These are phyloP conservation scores for Desmophyllum pertusum DNA, from an alignment of 92 coral and sea anemone species.

Conservation along the genomic window DNA sequence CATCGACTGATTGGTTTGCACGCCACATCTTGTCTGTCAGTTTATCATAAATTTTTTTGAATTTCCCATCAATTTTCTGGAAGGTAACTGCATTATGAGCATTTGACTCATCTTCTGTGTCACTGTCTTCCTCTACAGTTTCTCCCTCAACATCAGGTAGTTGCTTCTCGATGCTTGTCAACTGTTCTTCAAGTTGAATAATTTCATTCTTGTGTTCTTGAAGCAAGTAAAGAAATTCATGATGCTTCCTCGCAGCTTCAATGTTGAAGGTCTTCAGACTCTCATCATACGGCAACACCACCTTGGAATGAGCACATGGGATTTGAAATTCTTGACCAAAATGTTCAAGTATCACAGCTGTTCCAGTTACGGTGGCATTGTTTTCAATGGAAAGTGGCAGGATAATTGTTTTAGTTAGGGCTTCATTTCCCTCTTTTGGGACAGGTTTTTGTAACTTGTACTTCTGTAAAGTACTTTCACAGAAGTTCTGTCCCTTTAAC, in stretches of 20 bases:
- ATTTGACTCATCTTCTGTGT: neutral
- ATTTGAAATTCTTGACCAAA: constrained; percentile 51
- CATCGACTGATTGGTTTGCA: neutral
- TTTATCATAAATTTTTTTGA: neutral
- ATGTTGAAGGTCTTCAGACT: constrained; percentile 26
- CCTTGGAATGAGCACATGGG: constrained; percentile 44
- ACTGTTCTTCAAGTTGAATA: neutral
- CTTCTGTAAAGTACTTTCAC: constrained; percentile 6
- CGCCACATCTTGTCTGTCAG: neutral
- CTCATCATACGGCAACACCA: constrained; percentile 39
- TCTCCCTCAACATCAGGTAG: neutral
- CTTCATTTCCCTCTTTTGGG: neutral
- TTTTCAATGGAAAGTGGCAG: constrained; percentile 59
- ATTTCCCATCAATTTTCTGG: neutral
- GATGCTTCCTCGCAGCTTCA: constrained; percentile 45
- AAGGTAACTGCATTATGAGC: neutral
- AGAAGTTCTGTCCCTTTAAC: constrained; percentile 18
- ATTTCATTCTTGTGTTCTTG: constrained; percentile 43
- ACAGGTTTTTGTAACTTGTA: neutral
- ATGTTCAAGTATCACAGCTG: constrained; percentile 54
- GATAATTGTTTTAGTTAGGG: constrained; percentile 3
- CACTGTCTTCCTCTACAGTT: neutral
- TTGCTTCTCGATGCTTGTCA: too few species aligned
- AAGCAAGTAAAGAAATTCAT: constrained; percentile 45
- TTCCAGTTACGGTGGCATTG: constrained; percentile 51